phyloP scores from a whole-genome alignment of 2,888 invertebrate genomes.

The Perizoma affinitatum region DNA sequence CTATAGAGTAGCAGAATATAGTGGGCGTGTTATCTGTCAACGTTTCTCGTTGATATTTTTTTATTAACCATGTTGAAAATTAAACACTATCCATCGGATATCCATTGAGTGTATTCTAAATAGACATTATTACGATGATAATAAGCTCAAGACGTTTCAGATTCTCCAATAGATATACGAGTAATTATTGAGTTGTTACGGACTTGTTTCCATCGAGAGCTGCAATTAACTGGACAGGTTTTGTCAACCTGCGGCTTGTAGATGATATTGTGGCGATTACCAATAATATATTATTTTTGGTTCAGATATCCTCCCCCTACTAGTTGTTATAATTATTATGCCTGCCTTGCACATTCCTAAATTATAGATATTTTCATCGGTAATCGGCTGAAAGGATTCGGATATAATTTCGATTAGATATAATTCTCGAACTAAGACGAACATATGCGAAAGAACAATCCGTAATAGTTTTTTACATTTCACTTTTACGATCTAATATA shows the following conservation, averaged over 20 bases:
- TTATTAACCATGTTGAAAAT: neutral
- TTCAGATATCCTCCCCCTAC: neutral
- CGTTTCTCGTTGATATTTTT: no score
- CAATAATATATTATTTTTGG: neutral
- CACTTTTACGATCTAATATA: no score
- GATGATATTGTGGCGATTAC: neutral
- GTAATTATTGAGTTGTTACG: constrained; percentile 23
- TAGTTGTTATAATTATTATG: no score
- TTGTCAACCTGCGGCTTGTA: neutral
- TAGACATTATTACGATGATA: neutral
- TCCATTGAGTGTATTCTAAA: neutral
- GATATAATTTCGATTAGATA: no score
- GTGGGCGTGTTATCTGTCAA: no score
- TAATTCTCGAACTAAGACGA: no score
- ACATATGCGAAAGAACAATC: no score
- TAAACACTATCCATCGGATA: neutral
- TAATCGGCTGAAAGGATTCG: no score
- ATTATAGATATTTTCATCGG: no score
- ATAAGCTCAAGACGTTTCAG: constrained; percentile 4
- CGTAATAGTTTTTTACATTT: no score
- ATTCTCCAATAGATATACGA: constrained; percentile 12
- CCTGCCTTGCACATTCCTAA: no score
- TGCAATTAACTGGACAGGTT: constrained; percentile 11
- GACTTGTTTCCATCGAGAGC: constrained; percentile 12
- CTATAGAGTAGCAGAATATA: no score